Conservation (phyloP, 2,888 invertebrate genomes). For the Lepeophtheirus nordmannii region DNA sequence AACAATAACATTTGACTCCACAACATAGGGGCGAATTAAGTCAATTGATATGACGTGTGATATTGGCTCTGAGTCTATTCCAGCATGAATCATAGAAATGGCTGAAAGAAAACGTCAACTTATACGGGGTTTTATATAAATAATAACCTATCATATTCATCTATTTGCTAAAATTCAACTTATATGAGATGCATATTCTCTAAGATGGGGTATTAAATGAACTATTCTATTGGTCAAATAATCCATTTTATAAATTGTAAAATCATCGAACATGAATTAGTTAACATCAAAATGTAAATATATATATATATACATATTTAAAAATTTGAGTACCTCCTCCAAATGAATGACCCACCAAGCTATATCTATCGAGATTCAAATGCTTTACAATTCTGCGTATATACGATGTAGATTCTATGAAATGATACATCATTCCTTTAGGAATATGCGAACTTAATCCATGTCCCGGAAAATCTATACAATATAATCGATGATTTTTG, state of each 20-base stretch:
- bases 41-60: slow-evolving; percentile 4
- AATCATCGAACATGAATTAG: no score
- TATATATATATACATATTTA: not conserved
- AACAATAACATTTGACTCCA: not conserved
- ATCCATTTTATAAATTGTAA: no score
- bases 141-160: no score
- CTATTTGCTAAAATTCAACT: no score
- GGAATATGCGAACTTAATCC: slow-evolving; percentile 19
- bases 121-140: no score
- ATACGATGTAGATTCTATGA: not conserved
- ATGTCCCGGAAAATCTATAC: slow-evolving; percentile 21
- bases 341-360: slow-evolving; percentile 18
- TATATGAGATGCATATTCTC: no score
- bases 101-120: not conserved
- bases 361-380: slow-evolving; percentile 6
- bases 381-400: slow-evolving; percentile 7
- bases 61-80: slow-evolving; percentile 2
- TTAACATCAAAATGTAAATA: no score
- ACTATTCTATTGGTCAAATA: no score
- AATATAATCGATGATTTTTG: slow-evolving; percentile 2
- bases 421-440: slow-evolving; percentile 18
- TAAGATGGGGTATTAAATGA: no score
- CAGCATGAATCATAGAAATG: not conserved
- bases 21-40: not conserved
- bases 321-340: slow-evolving; percentile 10